phyloP scores from a whole-genome alignment of 2,797 vertebrate genomes.

The Moxostoma hubbsi region DNA sequence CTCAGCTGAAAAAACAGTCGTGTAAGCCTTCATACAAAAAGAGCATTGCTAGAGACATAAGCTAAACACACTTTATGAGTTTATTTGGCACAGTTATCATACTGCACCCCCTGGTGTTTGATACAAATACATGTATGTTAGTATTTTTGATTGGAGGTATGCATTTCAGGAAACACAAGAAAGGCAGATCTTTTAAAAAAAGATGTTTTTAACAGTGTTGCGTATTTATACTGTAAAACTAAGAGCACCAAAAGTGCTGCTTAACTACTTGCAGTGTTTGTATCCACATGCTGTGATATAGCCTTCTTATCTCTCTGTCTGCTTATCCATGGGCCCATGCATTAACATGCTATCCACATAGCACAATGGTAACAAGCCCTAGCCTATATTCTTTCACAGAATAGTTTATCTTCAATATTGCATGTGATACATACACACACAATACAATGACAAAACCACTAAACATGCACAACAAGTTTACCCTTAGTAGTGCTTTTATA shows the following conservation, averaged over 20 bases:
- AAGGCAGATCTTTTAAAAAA: neutral
- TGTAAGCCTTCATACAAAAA: no score
- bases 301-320: neutral
- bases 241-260: neutral
- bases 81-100: conserved; percentile 13
- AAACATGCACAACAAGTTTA: neutral
- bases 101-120: conserved; percentile 41
- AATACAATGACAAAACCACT: neutral
- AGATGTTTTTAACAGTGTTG: neutral
- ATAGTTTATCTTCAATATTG: neutral
- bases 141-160: neutral
- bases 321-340: conserved; percentile 1
- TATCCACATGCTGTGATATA: neutral
- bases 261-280: neutral
- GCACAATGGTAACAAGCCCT: neutral
- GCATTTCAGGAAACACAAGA: neutral
- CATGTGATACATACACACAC: neutral
- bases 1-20: neutral
- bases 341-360: neutral
- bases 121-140: neutral
- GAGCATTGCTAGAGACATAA: no score
- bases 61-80: no score
- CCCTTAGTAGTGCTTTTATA: neutral
- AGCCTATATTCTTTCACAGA: neutral
- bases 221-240: neutral